Percentiles rank a stretch among this genome's conserved stretches.
Evolutionary conservation across 2,113 vertebrate genomes (phyloP).

Genomic region (Cyrtonyx montezumae): DNA sequence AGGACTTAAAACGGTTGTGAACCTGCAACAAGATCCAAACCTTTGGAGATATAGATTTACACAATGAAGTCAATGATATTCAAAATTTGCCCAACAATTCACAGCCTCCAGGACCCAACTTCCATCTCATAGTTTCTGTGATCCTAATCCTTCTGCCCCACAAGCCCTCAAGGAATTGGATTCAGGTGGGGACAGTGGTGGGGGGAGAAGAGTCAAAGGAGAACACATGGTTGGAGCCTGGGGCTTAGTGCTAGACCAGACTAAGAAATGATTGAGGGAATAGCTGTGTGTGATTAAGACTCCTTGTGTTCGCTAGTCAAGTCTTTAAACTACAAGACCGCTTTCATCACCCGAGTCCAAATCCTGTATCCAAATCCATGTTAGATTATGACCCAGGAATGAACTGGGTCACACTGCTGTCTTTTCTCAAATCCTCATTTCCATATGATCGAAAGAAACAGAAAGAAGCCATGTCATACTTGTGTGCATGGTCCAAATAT

Average conservation of each 20-base stretch:
- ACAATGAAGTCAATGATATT: not conserved
- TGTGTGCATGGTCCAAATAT: not conserved
- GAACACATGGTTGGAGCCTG: not conserved
- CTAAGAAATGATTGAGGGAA: not conserved
- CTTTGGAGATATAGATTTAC: not conserved
- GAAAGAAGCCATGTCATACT: not conserved
- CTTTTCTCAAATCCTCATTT: not conserved
- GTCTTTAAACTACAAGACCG: not conserved
- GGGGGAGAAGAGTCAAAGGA: not conserved
- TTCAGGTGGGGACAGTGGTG: not conserved
- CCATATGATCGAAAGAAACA: not conserved
- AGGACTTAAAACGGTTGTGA: not conserved
- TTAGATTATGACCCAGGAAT: not conserved
- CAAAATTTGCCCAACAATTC: not conserved
- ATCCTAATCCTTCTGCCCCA: not conserved
- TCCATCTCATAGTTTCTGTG: not conserved
- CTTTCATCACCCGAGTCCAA: not conserved
- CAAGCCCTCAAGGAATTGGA: not conserved
- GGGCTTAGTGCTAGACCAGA: not conserved
- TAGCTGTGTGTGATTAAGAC: not conserved
- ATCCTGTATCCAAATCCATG: accelerated
- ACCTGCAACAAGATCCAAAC: not conserved
- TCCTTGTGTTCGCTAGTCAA: not conserved
- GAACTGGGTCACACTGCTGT: not conserved
- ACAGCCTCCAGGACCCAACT: not conserved